Conservation (phyloP, 2,113 vertebrate genomes). For the Lethenteron reissneri region DNA sequence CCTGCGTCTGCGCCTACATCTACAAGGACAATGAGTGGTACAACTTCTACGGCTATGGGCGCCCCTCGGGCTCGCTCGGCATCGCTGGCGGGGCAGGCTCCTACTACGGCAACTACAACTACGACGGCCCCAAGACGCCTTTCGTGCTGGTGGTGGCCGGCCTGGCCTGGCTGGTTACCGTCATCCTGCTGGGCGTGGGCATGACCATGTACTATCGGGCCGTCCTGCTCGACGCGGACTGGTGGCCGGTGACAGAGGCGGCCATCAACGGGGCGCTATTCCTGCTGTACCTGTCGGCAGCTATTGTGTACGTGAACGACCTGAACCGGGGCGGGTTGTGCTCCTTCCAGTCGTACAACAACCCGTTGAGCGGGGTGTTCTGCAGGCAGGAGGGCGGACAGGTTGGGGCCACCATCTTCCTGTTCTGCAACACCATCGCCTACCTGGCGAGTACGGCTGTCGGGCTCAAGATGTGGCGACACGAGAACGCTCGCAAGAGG, state of each 20-base stretch:
- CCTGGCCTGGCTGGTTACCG: constrained; percentile 47
- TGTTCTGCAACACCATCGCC: constrained; percentile 47
- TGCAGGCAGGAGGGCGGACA: constrained; percentile 72
- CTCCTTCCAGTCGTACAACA: constrained; percentile 44
- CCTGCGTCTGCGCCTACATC: constrained; percentile 72
- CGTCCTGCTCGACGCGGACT: constrained; percentile 62
- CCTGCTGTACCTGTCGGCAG: constrained; percentile 44
- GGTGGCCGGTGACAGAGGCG: constrained; percentile 82
- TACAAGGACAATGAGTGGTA: constrained; percentile 75
- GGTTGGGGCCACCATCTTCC: constrained; percentile 55
- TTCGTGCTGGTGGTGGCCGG: constrained; percentile 58
- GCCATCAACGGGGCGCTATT: constrained; percentile 46
- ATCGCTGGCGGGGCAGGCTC: constrained; percentile 8
- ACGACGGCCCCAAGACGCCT: constrained; percentile 59
- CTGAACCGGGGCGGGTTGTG: constrained; percentile 63
- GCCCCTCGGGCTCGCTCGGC: constrained; percentile 28
- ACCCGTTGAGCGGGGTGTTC: constrained; percentile 38
- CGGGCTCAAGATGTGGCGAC: constrained; percentile 64
- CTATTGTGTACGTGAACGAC: constrained; percentile 58
- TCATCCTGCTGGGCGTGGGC: constrained; percentile 56
- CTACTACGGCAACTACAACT: constrained; percentile 29
- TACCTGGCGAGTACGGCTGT: constrained; percentile 50
- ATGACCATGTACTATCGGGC: constrained; percentile 78
- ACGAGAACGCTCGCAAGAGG: constrained; percentile 45
- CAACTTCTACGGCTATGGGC: constrained; percentile 18